These are phyloP conservation scores for Laticauda colubrina DNA, from an alignment of 2,113 vertebrate species.

Conservation along the genomic window DNA sequence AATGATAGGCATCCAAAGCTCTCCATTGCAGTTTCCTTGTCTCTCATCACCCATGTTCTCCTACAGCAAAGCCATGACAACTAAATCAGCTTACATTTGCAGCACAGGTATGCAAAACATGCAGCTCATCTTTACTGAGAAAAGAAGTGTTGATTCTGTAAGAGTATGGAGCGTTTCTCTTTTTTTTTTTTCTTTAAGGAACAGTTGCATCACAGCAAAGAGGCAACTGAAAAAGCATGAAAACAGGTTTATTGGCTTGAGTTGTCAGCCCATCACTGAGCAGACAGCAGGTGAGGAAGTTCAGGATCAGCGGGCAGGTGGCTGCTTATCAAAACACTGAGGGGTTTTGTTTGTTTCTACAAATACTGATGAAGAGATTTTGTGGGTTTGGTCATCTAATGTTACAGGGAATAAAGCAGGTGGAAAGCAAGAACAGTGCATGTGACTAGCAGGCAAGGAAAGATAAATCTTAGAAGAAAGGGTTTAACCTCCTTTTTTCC, in stretches of 20 bases:
- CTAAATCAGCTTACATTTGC: background rate
- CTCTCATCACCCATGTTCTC: background rate
- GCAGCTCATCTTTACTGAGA: background rate
- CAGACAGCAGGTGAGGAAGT: background rate
- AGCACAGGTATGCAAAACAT: background rate
- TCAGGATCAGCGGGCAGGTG: background rate
- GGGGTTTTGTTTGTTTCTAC: background rate
- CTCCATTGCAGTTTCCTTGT: background rate
- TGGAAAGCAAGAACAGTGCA: background rate
- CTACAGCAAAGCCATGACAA: background rate
- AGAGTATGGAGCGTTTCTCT: background rate
- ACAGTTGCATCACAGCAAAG: background rate
- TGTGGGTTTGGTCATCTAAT: background rate
- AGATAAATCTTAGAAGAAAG: background rate
- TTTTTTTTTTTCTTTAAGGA: background rate
- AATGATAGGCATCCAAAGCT: background rate
- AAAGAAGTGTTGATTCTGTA: fast-evolving
- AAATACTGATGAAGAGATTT: background rate
- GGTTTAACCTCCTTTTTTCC: background rate
- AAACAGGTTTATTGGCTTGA: background rate
- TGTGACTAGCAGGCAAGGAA: background rate
- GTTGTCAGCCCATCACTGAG: fast-evolving
- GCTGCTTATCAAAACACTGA: background rate
- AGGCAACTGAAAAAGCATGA: background rate
- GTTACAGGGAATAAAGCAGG: background rate